A percentile compares a stretch with the other conserved stretches of the same genome.
Evolutionary conservation across 92 coral and sea anemone species (phyloP).

Genomic region (Siderastrea siderea): DNA sequence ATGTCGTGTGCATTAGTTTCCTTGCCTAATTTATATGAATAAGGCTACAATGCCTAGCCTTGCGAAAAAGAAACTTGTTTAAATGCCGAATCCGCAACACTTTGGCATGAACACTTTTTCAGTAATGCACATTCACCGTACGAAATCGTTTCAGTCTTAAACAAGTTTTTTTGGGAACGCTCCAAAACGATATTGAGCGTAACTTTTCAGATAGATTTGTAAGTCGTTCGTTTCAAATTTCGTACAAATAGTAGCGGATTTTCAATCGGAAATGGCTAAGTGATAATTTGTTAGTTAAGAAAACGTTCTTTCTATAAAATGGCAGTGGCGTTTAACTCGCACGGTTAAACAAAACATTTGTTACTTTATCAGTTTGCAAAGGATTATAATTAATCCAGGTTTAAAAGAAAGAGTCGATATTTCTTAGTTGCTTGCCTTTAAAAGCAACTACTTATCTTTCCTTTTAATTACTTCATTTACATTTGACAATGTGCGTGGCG

Average conservation of each 20-base stretch:
- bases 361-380: neutral
- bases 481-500: neutral
- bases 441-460: neutral
- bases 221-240: neutral
- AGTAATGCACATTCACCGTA: neutral
- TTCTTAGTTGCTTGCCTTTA: neutral
- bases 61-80: too few species aligned
- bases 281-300: neutral
- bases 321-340: neutral
- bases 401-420: neutral
- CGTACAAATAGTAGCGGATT: neutral
- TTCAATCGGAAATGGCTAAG: neutral
- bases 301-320: neutral
- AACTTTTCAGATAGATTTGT: neutral
- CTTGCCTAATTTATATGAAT: neutral
- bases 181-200: neutral
- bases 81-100: neutral
- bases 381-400: neutral
- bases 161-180: too few species aligned
- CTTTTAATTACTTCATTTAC: neutral
- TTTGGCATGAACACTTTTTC: neutral
- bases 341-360: neutral
- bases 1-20: slow-evolving; percentile 9
- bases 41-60: too few species aligned
- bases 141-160: neutral